Conservation (phyloP, 2,797 vertebrate genomes). For the Synaphobranchus kaupii region DNA sequence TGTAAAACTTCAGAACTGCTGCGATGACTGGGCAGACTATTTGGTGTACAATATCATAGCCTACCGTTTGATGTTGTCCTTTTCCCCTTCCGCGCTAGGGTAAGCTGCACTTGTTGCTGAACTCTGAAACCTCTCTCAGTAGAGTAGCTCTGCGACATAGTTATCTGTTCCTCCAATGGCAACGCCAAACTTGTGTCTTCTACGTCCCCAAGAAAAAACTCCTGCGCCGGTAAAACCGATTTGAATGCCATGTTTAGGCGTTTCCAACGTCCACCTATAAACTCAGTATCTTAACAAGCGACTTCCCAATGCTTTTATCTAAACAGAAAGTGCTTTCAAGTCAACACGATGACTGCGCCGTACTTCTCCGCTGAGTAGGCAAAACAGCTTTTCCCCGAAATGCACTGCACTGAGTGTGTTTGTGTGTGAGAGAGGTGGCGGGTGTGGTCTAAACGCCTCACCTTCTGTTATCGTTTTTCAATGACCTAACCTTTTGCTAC, state of each 20-base stretch:
- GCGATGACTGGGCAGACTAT: not conserved
- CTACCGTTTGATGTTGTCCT: constrained; percentile 50
- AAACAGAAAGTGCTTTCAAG: not conserved
- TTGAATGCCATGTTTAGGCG: constrained; percentile 33
- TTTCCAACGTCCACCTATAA: too few relatives aligned
- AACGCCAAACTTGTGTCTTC: constrained; percentile 61
- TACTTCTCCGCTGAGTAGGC: not conserved
- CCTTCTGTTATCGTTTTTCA: not conserved
- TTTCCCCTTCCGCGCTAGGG: constrained; percentile 50
- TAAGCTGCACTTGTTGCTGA: constrained; percentile 64
- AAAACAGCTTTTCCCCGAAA: not conserved
- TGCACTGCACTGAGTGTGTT: not conserved
- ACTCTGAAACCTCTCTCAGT: constrained; percentile 51
- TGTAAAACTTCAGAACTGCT: not conserved
- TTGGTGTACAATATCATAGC: not conserved
- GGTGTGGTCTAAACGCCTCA: too few relatives aligned
- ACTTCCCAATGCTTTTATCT: not conserved
- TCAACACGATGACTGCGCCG: not conserved
- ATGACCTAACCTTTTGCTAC: not conserved
- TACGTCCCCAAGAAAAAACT: not conserved
- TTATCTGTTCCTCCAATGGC: constrained; percentile 39
- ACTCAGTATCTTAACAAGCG: not conserved
- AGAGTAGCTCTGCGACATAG: not conserved
- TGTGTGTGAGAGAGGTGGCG: not conserved
- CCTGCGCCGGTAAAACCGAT: constrained; percentile 39